Base-by-base conservation (phyloP, 2,888 invertebrate species). In the Oligia strigilis region DNA sequence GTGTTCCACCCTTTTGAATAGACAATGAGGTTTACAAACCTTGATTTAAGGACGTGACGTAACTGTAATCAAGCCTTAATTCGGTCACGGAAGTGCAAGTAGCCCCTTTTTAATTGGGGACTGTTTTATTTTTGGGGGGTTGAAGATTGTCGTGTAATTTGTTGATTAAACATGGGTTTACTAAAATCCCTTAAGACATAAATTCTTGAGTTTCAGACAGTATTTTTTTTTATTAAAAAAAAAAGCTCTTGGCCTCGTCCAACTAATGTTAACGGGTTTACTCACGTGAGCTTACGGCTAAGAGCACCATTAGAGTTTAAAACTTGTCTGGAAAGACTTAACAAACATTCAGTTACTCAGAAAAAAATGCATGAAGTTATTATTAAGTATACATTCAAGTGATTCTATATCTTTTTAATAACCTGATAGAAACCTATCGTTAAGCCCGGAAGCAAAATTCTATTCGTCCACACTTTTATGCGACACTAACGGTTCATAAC, bases 401-500 rank as follows among this genome's bases (percentile, higher is more conserved):
- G 19, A 73, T 19, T 62, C 14, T 14, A n/a, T 23, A 19, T 23
- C 36, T 40, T 71, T 23, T n/a, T 36, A 17, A 5, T n/a, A 72
- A 58, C 9, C 19, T 40, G 19, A 49, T 67, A 19, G 9, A 43
- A 62, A 14, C 3, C 17, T 29, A 65, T 29, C 2, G 8, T 43
- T 11, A 65, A n/a, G 19, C 19, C 60, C 36, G 36, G 55, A 75
- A 74, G 55, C 36, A 40, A 71, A 74, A 86, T 82, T 69, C 40
- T 62, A 58, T 62, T 76, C n/a, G 1, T 17, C 29, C 17, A 58
- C n/a, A 64, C 13, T 81, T 76, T 73, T 75, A 74, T 69, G 40
- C 55, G 83, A 36, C 65, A 86, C 62, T 76, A 72, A 72, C 23
- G 36, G 65, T 73, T 40, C 29, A 77, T 77, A 78, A 79, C 60